Conservation (phyloP, 1,140 invertebrate species). For the Myzus persicae region DNA sequence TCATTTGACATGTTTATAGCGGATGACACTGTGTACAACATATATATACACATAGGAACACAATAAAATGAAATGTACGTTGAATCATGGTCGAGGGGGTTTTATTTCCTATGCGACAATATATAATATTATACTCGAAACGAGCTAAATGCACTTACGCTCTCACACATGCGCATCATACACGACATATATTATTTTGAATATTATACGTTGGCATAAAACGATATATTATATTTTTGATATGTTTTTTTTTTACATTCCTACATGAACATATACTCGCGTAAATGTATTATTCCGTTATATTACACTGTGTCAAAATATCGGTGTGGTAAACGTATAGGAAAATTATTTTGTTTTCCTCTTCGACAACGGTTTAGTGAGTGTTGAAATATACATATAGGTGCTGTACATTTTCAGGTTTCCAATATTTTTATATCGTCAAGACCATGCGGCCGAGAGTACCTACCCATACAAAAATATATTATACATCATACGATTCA, state of each 20-base stretch:
- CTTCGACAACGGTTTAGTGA: neutral
- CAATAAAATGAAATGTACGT: neutral
- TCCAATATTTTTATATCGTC: neutral
- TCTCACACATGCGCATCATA: neutral
- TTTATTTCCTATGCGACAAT: conserved; percentile 25
- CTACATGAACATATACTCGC: neutral
- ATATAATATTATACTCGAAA: conserved; percentile 2
- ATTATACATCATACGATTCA: neutral
- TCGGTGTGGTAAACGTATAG: neutral
- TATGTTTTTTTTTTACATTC: neutral
- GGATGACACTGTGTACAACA: neutral
- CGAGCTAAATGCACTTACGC: neutral
- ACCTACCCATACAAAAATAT: too few relatives aligned
- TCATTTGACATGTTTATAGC: conserved; percentile 30
- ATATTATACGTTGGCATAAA: neutral
- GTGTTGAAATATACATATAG: neutral
- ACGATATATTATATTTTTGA: neutral
- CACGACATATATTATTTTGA: neutral
- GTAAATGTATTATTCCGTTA: neutral
- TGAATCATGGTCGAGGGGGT: neutral
- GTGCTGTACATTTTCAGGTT: too few relatives aligned
- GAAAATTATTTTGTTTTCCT: neutral
- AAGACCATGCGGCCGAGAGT: too few relatives aligned
- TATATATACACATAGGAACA: neutral
- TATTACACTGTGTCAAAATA: neutral